phyloP scores from a whole-genome alignment of 2,888 invertebrate genomes.

The Diogma glabrata region DNA sequence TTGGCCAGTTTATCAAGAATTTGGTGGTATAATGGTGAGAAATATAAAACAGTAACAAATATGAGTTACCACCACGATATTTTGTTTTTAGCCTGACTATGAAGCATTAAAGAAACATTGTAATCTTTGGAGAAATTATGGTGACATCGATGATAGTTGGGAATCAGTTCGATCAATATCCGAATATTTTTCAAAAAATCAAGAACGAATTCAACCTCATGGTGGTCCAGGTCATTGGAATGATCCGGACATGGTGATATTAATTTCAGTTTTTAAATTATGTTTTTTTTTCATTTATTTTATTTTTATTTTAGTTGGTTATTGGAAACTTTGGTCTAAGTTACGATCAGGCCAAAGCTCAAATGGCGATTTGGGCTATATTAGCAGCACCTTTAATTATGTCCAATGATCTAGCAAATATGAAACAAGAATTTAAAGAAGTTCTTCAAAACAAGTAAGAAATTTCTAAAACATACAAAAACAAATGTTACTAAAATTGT shows the following conservation, averaged over 20 bases:
- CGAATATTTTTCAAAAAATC: constrained; percentile 48
- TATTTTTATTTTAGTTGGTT: no score
- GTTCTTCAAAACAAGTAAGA: constrained; percentile 57
- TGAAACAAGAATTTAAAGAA: constrained; percentile 43
- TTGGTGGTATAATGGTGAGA: constrained; percentile 37
- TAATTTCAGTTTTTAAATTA: no score
- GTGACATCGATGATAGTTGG: constrained; percentile 53
- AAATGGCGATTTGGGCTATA: constrained; percentile 65
- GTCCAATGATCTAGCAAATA: constrained; percentile 54
- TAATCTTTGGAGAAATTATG: constrained; percentile 56
- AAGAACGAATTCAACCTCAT: constrained; percentile 44
- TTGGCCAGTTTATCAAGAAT: constrained; percentile 66
- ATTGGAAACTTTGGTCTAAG: constrained; percentile 53
- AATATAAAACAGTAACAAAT: constrained; percentile 18
- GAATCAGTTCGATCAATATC: constrained; percentile 43
- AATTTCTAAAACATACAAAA: no score
- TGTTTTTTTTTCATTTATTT: no score
- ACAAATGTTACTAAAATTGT: no score
- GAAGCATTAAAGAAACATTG: constrained; percentile 43
- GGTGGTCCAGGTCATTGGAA: constrained; percentile 60
- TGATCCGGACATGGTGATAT: constrained; percentile 63
- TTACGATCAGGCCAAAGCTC: constrained; percentile 53
- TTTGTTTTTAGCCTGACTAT: constrained; percentile 41
- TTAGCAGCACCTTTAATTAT: constrained; percentile 61
- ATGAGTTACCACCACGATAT: constrained; percentile 7